Conservation (phyloP, 2,888 invertebrate genomes). For the Zaprionus obscuricornis region DNA sequence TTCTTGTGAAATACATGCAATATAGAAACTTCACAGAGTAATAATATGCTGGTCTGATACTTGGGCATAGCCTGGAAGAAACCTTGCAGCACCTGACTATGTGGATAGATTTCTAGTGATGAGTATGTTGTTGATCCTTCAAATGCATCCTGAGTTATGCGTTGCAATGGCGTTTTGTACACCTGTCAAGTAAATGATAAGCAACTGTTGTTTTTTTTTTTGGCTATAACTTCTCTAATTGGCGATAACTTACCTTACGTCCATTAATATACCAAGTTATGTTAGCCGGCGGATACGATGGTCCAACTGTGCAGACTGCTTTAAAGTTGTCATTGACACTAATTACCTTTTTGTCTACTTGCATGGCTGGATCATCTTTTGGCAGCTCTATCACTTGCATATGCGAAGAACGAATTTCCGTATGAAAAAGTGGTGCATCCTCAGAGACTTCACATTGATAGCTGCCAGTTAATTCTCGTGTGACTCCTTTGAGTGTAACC, state of each 20-base stretch:
- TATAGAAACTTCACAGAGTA: slow-evolving; percentile 83
- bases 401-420: slow-evolving; percentile 84
- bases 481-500: slow-evolving; percentile 85
- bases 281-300: slow-evolving; percentile 85
- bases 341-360: slow-evolving; percentile 84
- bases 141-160: slow-evolving; percentile 81
- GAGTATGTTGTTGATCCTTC: slow-evolving; percentile 83
- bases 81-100: slow-evolving; percentile 82
- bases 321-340: slow-evolving; percentile 84
- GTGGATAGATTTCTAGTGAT: slow-evolving; percentile 82
- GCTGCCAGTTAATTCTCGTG: slow-evolving; percentile 85
- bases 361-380: slow-evolving; percentile 84
- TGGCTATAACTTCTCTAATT: not conserved
- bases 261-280: slow-evolving; percentile 85
- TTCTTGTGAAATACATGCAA: slow-evolving; percentile 83
- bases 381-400: slow-evolving; percentile 86
- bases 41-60: slow-evolving; percentile 81
- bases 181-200: slow-evolving; percentile 67
- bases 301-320: slow-evolving; percentile 85
- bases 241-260: slow-evolving; percentile 82
- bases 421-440: slow-evolving; percentile 85
- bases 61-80: slow-evolving; percentile 82
- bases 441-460: slow-evolving; percentile 86
- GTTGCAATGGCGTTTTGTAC: slow-evolving; percentile 82
- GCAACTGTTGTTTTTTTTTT: slow-evolving; percentile 1